Base-by-base conservation (phyloP, 2,888 invertebrate species). In the Limnephilus auricula region DNA sequence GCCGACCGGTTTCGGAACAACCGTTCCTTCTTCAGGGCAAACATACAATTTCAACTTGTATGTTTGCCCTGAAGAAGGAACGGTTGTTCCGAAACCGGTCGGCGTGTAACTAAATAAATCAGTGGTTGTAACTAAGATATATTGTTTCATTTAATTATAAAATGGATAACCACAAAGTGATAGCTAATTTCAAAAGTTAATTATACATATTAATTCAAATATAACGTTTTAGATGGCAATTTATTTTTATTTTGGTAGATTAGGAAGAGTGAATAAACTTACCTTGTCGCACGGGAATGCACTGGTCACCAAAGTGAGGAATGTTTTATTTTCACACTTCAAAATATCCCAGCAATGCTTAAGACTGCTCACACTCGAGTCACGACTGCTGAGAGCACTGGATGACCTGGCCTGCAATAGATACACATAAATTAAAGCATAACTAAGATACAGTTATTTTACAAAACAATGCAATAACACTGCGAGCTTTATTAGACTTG, bases 331-430 rank as follows among this genome's bases (percentile, higher is more conserved):
- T 95, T 99, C 98, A 94, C 98, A 98, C 95, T 98, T 98, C 94
- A 99, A 96, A 94, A 98, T 98, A 95, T 99, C 99, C 99, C 99
- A 99, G 95, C 99, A 99, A 94, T 98, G 98, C 95, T 98, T 98
- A 92, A 98, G 96, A 94, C 97, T 97, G 94, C 98, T 97, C 1
- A 98, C 98, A 93, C 98, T 97, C 50, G 97, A 96, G 94, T 98
- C 98, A 45, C 98, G 95, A 40, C 98, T 98, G 94, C 98, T 98
- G 37, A 98, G 95, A 32, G 98, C 98, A 92, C 97, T 97, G 89
- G 97, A 96, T 93, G 97, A 97, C 92, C 98, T 96, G 13, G 98
- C 98, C 96, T 96, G 91, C 65, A 92, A 92, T 86, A 88, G 87
- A 82, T 78, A 88, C 25, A 91, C 18, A 5, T 15, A 25, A 34